Evolutionary conservation across 2,888 invertebrate species (phyloP).

Genomic region (Chelonus formosanus): DNA sequence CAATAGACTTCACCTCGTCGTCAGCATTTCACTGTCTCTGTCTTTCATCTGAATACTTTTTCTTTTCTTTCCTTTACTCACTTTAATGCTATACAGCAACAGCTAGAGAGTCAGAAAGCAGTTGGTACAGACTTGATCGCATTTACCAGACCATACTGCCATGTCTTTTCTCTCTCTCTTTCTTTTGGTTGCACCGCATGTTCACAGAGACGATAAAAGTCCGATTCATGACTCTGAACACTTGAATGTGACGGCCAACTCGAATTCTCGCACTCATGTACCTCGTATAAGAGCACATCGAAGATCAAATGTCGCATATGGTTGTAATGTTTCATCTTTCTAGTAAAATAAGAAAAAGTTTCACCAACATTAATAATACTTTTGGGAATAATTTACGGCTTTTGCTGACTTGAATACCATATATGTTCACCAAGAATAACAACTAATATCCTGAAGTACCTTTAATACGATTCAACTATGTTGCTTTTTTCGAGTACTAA

Average conservation of each 20-base stretch:
- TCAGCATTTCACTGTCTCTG: conserved; percentile 20
- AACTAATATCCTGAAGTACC: too few species aligned
- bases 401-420: too few species aligned
- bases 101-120: conserved; percentile 4
- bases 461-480: too few species aligned
- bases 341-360: conserved; percentile 19
- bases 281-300: conserved; percentile 7
- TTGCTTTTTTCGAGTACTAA: too few species aligned
- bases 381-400: too few species aligned
- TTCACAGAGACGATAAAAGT: conserved; percentile 9
- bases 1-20: conserved; percentile 49
- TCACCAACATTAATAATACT: background rate
- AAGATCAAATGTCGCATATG: conserved; percentile 12
- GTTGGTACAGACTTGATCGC: conserved; percentile 8
- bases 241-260: conserved; percentile 18
- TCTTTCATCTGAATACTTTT: conserved; percentile 22
- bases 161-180: background rate
- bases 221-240: conserved; percentile 12
- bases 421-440: too few species aligned
- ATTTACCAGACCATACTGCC: conserved; percentile 2
- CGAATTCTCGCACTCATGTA: conserved; percentile 14
- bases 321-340: conserved; percentile 1
- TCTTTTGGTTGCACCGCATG: conserved; percentile 4
- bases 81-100: conserved; percentile 1
- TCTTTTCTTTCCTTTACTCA: conserved; percentile 5